phyloP scores from a whole-genome alignment of 2,113 vertebrate genomes.

The Raja brachyura region DNA sequence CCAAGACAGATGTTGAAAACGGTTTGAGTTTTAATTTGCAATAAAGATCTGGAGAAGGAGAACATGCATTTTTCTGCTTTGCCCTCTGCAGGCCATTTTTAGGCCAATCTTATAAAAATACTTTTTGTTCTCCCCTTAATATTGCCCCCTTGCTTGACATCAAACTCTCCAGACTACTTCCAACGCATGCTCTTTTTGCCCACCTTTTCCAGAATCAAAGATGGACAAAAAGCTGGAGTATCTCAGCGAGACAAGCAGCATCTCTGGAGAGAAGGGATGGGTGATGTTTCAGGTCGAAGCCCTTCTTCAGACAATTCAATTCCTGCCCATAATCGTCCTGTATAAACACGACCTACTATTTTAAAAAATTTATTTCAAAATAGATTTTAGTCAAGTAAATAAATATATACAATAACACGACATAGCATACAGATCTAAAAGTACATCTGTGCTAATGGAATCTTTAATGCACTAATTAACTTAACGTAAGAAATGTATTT shows the following conservation, averaged over 20 bases:
- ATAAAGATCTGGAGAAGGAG: background rate
- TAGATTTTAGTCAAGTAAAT: too few relatives aligned
- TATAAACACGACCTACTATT: background rate
- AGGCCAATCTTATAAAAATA: background rate
- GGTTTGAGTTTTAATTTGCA: background rate
- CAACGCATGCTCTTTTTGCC: background rate
- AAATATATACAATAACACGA: too few relatives aligned
- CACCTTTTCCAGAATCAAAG: background rate
- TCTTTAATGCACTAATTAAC: background rate
- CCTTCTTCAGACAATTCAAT: too few relatives aligned
- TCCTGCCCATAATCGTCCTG: background rate
- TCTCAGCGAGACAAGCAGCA: too few relatives aligned
- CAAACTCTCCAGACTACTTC: background rate
- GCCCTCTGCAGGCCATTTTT: background rate
- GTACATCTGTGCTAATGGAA: background rate
- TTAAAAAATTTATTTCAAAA: too few relatives aligned
- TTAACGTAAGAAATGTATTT: background rate
- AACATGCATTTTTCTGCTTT: background rate
- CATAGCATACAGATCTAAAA: background rate
- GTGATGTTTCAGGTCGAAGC: too few relatives aligned
- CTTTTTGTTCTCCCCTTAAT: background rate
- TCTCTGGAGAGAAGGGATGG: too few relatives aligned
- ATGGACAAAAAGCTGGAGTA: too few relatives aligned
- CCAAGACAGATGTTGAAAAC: background rate
- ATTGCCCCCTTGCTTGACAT: background rate